Base-by-base conservation (phyloP, 2,113 vertebrate genomes). In the Phylloscopus trochilus region DNA sequence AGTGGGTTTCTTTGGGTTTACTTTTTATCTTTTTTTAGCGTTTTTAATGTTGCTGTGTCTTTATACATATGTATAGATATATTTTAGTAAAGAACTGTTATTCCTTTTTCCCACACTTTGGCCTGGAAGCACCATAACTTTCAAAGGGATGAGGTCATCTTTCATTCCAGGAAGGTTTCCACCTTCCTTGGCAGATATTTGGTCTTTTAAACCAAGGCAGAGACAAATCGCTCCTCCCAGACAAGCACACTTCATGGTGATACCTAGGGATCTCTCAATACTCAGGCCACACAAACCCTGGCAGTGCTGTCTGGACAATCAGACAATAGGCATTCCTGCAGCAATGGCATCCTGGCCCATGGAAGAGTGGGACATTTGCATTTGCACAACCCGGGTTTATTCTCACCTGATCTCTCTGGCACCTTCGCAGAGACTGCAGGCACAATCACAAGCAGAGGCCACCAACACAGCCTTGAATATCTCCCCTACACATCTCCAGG, bases 1-100 rank as follows among this genome's bases (percentile, higher is more conserved):
- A 9, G 1, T 4, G 37, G 4, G 26, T 20, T 33, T 12, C 28
- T 15, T 19, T 2, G 21, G n/a, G 1, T 12, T 51, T 41, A 3
- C 26, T 11, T 3, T 16, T 15, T 62, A 51, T 39, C 37, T 39
- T 39, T 39, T 39, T 39, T 10, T 39, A 39, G 10, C 0, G 13
- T 1, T 28, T 35, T 13, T 26, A 7, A 23, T 47, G 20, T 7
- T 28, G 6, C 8, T 41, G 11, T 23, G 16, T 15, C 59, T 47
- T 27, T 15, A 47, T 12, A 39, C 28, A 28, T 12, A 27, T 5
- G 13, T 23, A 15, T 8, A 13, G 3, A 23, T 16, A 33, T 8
- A 19, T n/a, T 17, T 13, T 26, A 7, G 31, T 31, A 24, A 30
- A 16, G 13, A 51, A 67, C 35, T 14, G 43, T 7, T 51, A 21